Evolutionary conservation across 2,797 vertebrate species (phyloP), one percentile per base, ranked within the genome.

Genomic region (Centroberyx gerrardi): DNA sequence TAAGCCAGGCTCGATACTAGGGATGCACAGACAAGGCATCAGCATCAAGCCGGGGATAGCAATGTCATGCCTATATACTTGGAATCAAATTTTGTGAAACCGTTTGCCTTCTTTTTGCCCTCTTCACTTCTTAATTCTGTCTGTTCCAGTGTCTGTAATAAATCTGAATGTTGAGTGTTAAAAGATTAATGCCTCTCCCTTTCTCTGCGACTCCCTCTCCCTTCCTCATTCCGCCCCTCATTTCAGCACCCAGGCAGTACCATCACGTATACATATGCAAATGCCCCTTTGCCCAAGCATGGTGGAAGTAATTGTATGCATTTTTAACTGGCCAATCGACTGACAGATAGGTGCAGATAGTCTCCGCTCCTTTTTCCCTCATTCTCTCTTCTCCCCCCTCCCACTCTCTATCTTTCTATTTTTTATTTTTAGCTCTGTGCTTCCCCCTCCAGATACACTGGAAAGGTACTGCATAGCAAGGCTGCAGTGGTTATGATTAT

Each of bases 351-450:
- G 33, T 7, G 33, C 8, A 36, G 33, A 36, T 36, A 36, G 33
- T 36, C 33, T 36, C 33, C 33, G 33, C 33, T 36, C 33, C 5
- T 4, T 36, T 7, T 8, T 7, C 95, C 95, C 94, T 96, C 96
- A 96, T 85, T 83, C 81, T 82, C 85, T 84, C 94, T 90, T 94
- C 72, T 65, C 55, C 55, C 18, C 48, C 28, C 53, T 60, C 56
- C 29, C n/a, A 49, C 56, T n/a, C 53, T 44, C 40, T 59, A 74
- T 36, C 67, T 56, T 31, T 55, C 53, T 96, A 94, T 95, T 93
- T 94, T 90, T 65, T 97, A 96, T 97, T 96, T 97, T 96, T 97
- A 96, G 96, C 96, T 96, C 95, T 96, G 95, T 96, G 95, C 96
- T 96, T 96, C 95, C 96, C 95, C 95, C 96, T 97, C 96, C 33